Percentiles rank a stretch among this genome's conserved stretches.
Evolutionary conservation across 2,888 invertebrate species (phyloP).

Genomic region (Aleiodes testaceus): DNA sequence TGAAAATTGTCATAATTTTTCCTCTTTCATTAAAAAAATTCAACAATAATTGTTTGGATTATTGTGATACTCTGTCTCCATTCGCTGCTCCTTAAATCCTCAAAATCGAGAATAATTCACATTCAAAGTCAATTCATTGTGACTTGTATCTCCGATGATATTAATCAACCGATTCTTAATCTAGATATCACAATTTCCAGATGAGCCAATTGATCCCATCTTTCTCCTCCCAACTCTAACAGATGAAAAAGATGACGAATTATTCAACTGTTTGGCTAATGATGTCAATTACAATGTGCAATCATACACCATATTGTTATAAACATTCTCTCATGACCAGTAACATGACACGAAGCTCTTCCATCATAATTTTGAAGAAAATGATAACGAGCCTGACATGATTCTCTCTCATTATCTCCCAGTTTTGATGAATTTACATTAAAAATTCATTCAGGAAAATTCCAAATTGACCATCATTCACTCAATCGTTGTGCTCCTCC

Average conservation of each 20-base stretch:
- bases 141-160: no score
- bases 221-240: background rate
- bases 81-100: no score
- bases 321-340: background rate
- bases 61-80: no score
- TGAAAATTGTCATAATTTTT: no score
- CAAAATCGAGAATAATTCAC: no score
- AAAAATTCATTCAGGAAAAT: constrained; percentile 1
- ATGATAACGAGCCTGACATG: background rate
- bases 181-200: constrained; percentile 25
- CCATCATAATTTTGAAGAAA: no score
- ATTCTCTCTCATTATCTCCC: background rate
- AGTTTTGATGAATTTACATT: background rate
- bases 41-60: no score
- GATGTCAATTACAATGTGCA: constrained; percentile 24
- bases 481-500: constrained; percentile 55
- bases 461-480: constrained; percentile 17
- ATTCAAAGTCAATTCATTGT: no score
- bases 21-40: no score
- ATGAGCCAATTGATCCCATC: background rate
- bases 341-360: no score
- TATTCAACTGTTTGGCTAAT: constrained; percentile 3
- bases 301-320: constrained; percentile 14
- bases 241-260: background rate
- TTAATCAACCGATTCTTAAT: constrained; percentile 17